Evolutionary conservation across 2,888 invertebrate genomes (phyloP), one percentile per base, ranked within the genome.

Genomic region (Drosophila vallismaia): DNA sequence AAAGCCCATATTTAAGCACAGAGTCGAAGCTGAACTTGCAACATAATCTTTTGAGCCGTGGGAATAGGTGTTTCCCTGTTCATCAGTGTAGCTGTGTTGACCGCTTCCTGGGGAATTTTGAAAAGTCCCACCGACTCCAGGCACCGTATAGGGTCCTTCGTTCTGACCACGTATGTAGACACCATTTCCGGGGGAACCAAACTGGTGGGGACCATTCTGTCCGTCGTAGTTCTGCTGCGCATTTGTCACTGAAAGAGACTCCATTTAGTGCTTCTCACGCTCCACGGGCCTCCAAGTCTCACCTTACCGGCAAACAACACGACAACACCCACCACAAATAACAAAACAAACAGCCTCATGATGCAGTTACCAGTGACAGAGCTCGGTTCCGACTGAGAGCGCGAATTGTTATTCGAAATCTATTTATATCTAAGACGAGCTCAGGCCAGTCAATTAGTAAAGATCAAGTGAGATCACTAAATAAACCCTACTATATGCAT

Each of bases 91-190:
- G 4, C 49, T 64, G 44, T 83, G 79, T 9, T 56, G 24, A 3
- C 83, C 77, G 0, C 42, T 45, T 3, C 9, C 8, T 0, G 73
- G 42, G 0, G 57, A n/a, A 28, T 83, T 67, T 38, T 77, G 71
- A 56, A 83, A 83, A 8, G 70, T 68, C 7, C 82, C 82, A 0
- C 4, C 26, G 1, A 83, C 79, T 0, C 84, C 82, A 4, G 81
- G 75, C n/a, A 83, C 82, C 19, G 57, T 68, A 28, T 86, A 86
- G 19, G 58, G 0, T 2, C 82, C 82, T 33, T 78, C 73, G 40
- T 86, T 83, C 6, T 77, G 73, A 5, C 78, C 78, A 2, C 86
- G 75, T 44, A 82, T 75, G 4, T 82, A 82, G 1, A 86, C 73
- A 24, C 80, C 76, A 7, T 69, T 42, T 4, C 71, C 80, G 9